phyloP scores from a whole-genome alignment of 2,888 invertebrate genomes.

The Macrostomum cliftonense region DNA sequence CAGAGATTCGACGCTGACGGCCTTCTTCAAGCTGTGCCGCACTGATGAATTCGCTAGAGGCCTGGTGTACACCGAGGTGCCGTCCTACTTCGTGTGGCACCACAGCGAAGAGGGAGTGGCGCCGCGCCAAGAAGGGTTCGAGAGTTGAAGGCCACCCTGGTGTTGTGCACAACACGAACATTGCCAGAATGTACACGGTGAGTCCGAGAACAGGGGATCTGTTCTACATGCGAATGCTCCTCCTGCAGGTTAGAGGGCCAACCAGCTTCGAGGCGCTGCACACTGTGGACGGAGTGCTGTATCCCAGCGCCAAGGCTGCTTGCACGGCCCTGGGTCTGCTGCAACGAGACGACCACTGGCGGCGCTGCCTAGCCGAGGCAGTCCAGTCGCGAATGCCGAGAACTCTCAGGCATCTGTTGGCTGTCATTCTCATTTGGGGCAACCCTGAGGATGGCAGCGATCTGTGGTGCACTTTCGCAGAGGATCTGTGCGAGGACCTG shows the following conservation, averaged over 20 bases:
- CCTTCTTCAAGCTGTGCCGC: too few species aligned
- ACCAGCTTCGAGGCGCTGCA: background rate
- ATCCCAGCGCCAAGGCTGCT: constrained; percentile 20
- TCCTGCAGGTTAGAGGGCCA: constrained; percentile 1
- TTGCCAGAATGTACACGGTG: constrained; percentile 15
- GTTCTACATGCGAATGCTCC: constrained; percentile 1
- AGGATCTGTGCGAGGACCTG: too few species aligned
- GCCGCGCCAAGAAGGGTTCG: too few species aligned
- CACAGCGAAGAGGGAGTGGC: too few species aligned
- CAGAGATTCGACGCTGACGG: too few species aligned
- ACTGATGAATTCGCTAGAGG: too few species aligned
- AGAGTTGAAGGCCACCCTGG: constrained; percentile 4
- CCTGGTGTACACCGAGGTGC: too few species aligned
- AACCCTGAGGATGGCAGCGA: too few species aligned
- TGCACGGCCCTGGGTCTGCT: constrained; percentile 22
- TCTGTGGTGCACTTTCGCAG: too few species aligned
- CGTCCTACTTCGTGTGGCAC: too few species aligned
- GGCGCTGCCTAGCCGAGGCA: constrained; percentile 19
- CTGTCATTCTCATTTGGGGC: too few species aligned
- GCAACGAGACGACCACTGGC: constrained; percentile 24
- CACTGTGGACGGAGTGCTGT: constrained; percentile 18
- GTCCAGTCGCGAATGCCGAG: constrained; percentile 5
- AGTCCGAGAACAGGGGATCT: constrained; percentile 15
- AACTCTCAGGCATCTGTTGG: constrained; percentile 15
- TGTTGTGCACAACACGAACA: constrained; percentile 2